phyloP scores from a whole-genome alignment of 2,797 vertebrate genomes.

The Sorex maritimensis region DNA sequence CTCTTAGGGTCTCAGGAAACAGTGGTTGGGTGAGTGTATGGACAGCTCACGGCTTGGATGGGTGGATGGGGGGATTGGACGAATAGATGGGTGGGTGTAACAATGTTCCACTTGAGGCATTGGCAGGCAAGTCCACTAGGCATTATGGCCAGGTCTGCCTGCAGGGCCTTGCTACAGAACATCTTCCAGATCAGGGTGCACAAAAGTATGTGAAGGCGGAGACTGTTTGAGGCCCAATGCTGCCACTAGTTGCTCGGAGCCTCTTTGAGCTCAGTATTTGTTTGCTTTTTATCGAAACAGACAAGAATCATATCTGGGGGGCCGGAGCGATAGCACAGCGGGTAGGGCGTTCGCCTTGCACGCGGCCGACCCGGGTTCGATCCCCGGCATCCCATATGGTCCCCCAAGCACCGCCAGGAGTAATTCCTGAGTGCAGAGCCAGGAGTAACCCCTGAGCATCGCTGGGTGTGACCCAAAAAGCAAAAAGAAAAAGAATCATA shows the following conservation, averaged over 20 bases:
- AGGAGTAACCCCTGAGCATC: too few species aligned
- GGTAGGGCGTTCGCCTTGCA: too few species aligned
- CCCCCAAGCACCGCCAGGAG: too few species aligned
- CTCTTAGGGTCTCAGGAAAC: not conserved
- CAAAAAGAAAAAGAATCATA: too few species aligned
- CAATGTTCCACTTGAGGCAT: not conserved
- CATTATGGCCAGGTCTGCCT: not conserved
- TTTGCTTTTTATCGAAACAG: not conserved
- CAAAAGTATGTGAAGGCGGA: not conserved
- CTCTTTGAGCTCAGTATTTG: constrained; percentile 31
- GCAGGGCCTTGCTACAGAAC: not conserved
- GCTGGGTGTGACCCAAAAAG: too few species aligned
- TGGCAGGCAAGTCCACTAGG: not conserved
- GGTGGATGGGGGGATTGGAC: not conserved
- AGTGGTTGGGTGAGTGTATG: not conserved
- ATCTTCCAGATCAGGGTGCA: not conserved
- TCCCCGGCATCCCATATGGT: too few species aligned
- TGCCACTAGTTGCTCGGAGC: not conserved
- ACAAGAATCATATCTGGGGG: too few species aligned
- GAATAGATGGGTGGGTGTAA: not conserved
- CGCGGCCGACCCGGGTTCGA: too few species aligned
- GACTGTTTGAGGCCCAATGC: not conserved
- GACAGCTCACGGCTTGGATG: not conserved
- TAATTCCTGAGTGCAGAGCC: too few species aligned
- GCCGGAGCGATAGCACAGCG: too few species aligned